A percentile compares a stretch with the other conserved stretches of the same genome.
Conservation (phyloP, 2,888 invertebrate genomes). For the Caenorhabditis drosophilae region DNA sequence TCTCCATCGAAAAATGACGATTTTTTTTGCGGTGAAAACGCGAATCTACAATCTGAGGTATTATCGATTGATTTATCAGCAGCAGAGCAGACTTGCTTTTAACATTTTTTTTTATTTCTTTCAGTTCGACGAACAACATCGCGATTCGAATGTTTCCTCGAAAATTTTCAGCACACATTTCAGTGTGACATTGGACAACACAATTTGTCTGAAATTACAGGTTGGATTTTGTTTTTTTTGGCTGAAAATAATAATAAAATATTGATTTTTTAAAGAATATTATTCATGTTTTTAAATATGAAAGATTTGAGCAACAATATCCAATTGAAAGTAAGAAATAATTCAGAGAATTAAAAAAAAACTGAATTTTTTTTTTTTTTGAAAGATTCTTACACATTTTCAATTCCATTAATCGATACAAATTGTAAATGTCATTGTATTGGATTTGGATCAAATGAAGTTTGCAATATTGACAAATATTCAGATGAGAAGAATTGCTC, state of each 20-base stretch:
- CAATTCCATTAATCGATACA: conserved; percentile 35
- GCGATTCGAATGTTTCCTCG: conserved; percentile 29
- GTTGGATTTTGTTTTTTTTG: not conserved
- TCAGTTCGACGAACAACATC: conserved; percentile 31
- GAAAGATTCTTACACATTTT: conserved; percentile 37
- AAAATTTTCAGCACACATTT: conserved; percentile 31
- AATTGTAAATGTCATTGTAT: conserved; percentile 36
- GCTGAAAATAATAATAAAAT: not conserved
- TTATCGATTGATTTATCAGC: too few relatives aligned
- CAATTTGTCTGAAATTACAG: conserved; percentile 32
- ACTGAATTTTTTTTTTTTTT: not conserved
- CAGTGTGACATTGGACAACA: conserved; percentile 33
- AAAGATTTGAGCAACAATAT: conserved; percentile 33
- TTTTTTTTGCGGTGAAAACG: conserved; percentile 37
- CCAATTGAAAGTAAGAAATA: conserved; percentile 28
- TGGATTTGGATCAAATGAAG: conserved; percentile 24
- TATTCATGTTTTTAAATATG: conserved; percentile 33
- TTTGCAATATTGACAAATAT: conserved; percentile 33
- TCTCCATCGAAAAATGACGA: too few relatives aligned
- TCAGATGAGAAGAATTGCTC: conserved; percentile 35
- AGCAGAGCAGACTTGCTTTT: too few relatives aligned
- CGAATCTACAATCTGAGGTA: conserved; percentile 29
- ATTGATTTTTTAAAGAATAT: conserved; percentile 19
- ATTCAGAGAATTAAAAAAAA: not conserved
- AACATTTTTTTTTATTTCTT: too few relatives aligned